Evolutionary conservation across 2,888 invertebrate species (phyloP).

Genomic region (Conus canariensis): DNA sequence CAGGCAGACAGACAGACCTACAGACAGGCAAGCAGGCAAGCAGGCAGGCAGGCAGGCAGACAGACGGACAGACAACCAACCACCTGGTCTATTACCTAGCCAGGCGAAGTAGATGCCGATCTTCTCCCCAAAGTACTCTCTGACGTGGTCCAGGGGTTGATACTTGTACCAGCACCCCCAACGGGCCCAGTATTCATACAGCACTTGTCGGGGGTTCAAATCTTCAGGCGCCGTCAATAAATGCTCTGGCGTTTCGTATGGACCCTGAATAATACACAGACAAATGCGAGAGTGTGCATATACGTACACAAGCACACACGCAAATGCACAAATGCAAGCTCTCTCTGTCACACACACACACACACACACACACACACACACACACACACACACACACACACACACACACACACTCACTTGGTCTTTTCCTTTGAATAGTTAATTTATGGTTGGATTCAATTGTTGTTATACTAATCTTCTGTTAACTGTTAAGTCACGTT

Average conservation of each 20-base stretch:
- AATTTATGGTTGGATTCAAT: too few relatives aligned
- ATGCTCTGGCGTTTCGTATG: slow-evolving; percentile 77
- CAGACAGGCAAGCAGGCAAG: too few relatives aligned
- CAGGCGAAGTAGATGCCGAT: slow-evolving; percentile 83
- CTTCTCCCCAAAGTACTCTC: slow-evolving; percentile 83
- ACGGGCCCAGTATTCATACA: slow-evolving; percentile 82
- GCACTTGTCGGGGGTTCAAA: slow-evolving; percentile 80
- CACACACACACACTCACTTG: too few relatives aligned
- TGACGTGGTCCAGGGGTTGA: slow-evolving; percentile 82
- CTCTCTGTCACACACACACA: slow-evolving; percentile 11
- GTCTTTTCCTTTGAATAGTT: too few relatives aligned
- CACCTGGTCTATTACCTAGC: slow-evolving; percentile 77
- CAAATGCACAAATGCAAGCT: not conserved
- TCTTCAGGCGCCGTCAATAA: slow-evolving; percentile 60
- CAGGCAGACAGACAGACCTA: too few relatives aligned
- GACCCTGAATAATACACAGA: slow-evolving; percentile 76
- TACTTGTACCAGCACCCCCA: slow-evolving; percentile 83
- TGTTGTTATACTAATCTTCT: too few relatives aligned
- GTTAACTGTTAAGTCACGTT: too few relatives aligned
- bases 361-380: slow-evolving; percentile 16
- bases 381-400: not conserved
- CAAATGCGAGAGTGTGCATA: too few relatives aligned
- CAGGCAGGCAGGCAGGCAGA: too few relatives aligned
- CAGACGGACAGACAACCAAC: too few relatives aligned
- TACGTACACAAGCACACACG: too few relatives aligned